Evolutionary conservation across 2,888 invertebrate species (phyloP).

Genomic region (Diachrysia chrysitis): DNA sequence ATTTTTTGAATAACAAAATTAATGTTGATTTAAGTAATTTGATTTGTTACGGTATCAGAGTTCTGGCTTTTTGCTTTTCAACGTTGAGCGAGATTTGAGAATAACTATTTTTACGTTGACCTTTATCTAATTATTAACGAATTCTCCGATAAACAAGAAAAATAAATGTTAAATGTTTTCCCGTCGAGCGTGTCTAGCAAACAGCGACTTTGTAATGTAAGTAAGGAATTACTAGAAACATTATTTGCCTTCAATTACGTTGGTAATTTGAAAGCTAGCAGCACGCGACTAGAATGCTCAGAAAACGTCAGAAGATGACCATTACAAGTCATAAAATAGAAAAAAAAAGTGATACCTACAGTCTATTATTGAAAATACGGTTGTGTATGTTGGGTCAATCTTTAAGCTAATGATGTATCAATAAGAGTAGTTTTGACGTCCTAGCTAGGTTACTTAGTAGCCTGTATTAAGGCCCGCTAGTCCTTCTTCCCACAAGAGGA

Average conservation of each 20-base stretch:
- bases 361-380: no score
- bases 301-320: not conserved
- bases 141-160: not conserved
- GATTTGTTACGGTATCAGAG: not conserved
- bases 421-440: no score
- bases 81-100: not conserved
- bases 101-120: no score
- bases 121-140: not conserved
- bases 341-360: no score
- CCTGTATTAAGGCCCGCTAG: no score
- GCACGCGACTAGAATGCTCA: not conserved
- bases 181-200: not conserved
- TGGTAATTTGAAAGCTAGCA: not conserved
- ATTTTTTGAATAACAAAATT: constrained; percentile 27
- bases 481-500: no score
- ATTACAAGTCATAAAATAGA: no score
- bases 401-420: no score
- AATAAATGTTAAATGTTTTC: not conserved
- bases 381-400: no score
- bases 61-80: constrained; percentile 18
- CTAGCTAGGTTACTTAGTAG: no score
- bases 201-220: constrained; percentile 3
- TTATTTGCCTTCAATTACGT: not conserved
- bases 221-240: not conserved
- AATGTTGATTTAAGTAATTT: constrained; percentile 37